Evolutionary conservation across 2,888 invertebrate species (phyloP), one percentile per base, ranked within the genome.

Genomic region (Crioceris asparagi): DNA sequence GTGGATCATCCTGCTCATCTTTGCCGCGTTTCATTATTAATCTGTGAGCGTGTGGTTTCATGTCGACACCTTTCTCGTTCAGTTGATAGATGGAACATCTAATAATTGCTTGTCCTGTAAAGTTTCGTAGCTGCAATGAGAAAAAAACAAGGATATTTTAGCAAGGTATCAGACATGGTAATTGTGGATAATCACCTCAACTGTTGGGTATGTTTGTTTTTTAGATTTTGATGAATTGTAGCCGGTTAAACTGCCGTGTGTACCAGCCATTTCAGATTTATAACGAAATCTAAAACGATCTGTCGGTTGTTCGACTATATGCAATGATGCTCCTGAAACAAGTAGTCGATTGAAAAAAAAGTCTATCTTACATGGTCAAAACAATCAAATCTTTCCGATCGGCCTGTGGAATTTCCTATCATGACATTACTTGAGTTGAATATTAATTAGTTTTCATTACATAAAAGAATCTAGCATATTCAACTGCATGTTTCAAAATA

Each of bases 221-320:
- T 77, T 72, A 14, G 67, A 72, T 10, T 68, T 65, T 17, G 71
- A 70, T 2, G 69, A 68, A n/a, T 68, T 72, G 38, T 71, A 70
- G 0, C 83, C 85, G 11, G 76, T 71, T 4, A 88, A 64, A 46
- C 82, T 80, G 0, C 87, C 87, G 62, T 88, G 86, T 0, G 85
- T 85, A 0, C 86, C 87, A 37, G 79, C 74, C 87, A 87, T 87
- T 70, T 88, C 87, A 23, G 86, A 85, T 57, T 78, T 81, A 56
- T 88, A 88, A 2, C 87, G 72, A 57, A 87, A 88, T 35, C 88
- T 68, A 57, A 88, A 88, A 60, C 82, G 80, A 29, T 83, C 77
- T 15, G 78, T 74, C 0, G 88, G 87, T 50, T 87, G 79, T 47
- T 83, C 83, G 1, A 74, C 53, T 31, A 87, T 78, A 15, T 65